Base-by-base conservation (phyloP, 2,113 vertebrate species). In the Strix aluco region DNA sequence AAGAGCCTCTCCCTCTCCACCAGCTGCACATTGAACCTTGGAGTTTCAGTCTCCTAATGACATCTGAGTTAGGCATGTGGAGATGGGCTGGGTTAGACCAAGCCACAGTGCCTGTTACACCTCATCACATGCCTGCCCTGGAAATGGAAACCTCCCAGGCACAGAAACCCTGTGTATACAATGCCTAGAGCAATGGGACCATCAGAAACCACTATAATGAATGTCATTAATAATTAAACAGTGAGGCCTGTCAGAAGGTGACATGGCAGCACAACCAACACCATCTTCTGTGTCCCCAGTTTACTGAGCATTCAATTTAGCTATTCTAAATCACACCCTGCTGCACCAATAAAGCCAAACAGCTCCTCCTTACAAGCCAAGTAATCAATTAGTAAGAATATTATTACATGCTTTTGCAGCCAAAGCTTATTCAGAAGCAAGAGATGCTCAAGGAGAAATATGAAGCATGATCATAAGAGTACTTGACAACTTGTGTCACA, bases 51-150 rank as follows among this genome's bases (percentile, higher is more conserved):
- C 52, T 61, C 44, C 38, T 54, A 25, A 52, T 0, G 2, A 25
- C 44, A 20, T 6, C 10, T 0, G 0, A 51, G 8, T 8, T 13
- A 1, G 3, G 18, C 16, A 7, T 3, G 5, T 8, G n/a, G 63
- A 70, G 26, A 36, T 8, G 14, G 29, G 32, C 54, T 44, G 27
- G 42, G 10, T 70, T n/a, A 46, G 75, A n/a, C 46, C 19, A 44
- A 80, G 20, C 16, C 66, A n/a, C 25, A 21, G 5, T 5, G 4
- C 20, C 17, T 2, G 0, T 42, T 22, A 17, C 25, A 46, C 30
- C 46, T 74, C 40, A 21, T 38, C 54, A 14, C 13, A 5, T 13
- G 11, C 30, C 34, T 65, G 30, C 11, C 26, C 44, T 42, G 38
- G 63, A 58, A 55, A 65, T 2, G 1, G 18, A 54, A 47, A 17